Percentiles rank a stretch among this genome's conserved stretches.
Conservation (phyloP, 2,113 vertebrate genomes). For the Columba livia region DNA sequence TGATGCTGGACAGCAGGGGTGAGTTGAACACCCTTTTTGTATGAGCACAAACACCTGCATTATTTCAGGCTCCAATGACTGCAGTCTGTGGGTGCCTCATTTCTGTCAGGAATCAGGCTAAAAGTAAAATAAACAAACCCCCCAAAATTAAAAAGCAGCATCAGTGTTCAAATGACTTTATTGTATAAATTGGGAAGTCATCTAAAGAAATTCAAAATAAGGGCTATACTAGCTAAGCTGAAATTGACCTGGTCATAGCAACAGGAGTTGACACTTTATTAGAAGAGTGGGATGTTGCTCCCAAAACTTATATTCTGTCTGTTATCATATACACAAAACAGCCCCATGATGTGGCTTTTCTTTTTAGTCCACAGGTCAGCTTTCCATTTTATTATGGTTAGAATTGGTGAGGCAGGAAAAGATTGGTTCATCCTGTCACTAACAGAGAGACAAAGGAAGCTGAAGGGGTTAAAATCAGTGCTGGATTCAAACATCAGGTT, state of each 20-base stretch:
- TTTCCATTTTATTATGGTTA: background rate
- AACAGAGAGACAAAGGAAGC: background rate
- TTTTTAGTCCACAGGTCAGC: background rate
- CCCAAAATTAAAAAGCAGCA: slow-evolving; percentile 16
- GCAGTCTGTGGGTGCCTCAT: background rate
- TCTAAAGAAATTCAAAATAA: background rate
- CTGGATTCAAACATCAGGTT: slow-evolving; percentile 21
- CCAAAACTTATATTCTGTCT: background rate
- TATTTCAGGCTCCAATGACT: slow-evolving; percentile 18
- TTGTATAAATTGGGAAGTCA: background rate
- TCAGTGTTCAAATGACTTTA: background rate
- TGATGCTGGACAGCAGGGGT: slow-evolving; percentile 44
- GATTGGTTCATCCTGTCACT: background rate
- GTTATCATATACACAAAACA: background rate
- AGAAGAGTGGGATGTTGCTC: background rate
- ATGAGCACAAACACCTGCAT: slow-evolving; percentile 4
- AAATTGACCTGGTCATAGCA: background rate
- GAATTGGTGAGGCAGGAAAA: background rate
- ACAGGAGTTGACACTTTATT: background rate
- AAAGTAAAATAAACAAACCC: slow-evolving; percentile 56
- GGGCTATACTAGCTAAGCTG: background rate
- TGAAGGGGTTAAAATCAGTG: background rate
- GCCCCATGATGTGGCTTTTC: background rate
- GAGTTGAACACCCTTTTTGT: slow-evolving; percentile 32
- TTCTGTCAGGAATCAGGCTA: slow-evolving; percentile 24